Conservation (phyloP, 2,797 vertebrate genomes). For the Onychomys leucogaster region DNA sequence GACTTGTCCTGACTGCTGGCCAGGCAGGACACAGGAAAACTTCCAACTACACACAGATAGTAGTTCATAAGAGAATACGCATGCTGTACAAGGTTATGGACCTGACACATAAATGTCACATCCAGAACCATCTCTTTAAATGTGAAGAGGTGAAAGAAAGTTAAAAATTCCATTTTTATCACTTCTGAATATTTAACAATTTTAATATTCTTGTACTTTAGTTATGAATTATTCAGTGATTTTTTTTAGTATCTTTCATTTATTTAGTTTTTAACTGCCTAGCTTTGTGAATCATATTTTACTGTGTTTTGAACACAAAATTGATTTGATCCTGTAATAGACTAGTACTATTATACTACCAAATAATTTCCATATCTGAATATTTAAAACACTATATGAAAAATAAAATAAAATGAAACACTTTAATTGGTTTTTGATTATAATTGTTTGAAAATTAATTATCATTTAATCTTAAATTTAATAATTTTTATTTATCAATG, state of each 20-base stretch:
- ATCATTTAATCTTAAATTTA: conserved; percentile 29
- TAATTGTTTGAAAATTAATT: neutral
- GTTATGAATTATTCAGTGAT: neutral
- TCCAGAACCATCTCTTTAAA: neutral
- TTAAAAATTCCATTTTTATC: neutral
- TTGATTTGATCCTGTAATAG: neutral
- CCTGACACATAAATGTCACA: neutral
- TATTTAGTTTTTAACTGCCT: conserved; percentile 18
- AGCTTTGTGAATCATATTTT: neutral
- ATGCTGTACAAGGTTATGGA: neutral
- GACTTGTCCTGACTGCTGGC: too few relatives aligned
- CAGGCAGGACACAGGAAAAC: too few relatives aligned
- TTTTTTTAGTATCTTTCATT: neutral
- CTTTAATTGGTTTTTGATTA: neutral
- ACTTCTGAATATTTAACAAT: conserved; percentile 15
- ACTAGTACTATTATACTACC: neutral
- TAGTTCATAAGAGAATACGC: neutral
- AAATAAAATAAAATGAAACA: neutral
- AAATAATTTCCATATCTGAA: neutral
- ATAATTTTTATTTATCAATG: neutral
- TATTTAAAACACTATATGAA: neutral
- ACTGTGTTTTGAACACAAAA: neutral
- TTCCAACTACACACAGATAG: neutral
- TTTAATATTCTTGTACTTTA: conserved; percentile 5
- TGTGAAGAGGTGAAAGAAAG: neutral